Conservation (phyloP, 1,140 invertebrate genomes). For the Formica selysi region DNA sequence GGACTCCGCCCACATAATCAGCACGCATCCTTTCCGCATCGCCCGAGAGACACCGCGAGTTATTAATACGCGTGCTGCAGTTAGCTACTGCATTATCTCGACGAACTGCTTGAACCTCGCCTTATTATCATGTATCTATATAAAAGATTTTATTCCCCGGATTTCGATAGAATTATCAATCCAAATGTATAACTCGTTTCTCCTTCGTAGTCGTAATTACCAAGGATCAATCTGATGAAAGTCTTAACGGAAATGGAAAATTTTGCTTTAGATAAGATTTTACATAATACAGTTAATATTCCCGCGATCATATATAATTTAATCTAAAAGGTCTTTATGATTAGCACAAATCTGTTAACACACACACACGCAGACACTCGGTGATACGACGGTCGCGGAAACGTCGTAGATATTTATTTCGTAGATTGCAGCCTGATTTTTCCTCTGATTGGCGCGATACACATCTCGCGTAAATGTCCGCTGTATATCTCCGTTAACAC, state of each 20-base stretch:
- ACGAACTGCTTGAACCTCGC: neutral
- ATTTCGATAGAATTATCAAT: neutral
- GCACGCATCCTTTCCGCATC: neutral
- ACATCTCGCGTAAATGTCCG: conserved; percentile 39
- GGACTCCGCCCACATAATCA: conserved; percentile 8
- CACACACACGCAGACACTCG: neutral
- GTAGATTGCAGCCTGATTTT: neutral
- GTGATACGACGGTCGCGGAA: neutral
- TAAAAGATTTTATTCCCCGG: neutral
- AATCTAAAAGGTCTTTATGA: neutral
- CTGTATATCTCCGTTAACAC: conserved; percentile 32
- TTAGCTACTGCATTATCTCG: neutral
- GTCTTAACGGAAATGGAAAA: neutral
- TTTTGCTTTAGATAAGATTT: neutral
- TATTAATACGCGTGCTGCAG: neutral
- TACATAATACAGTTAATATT: neutral
- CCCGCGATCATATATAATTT: neutral
- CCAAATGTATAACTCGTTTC: neutral
- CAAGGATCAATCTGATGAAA: neutral
- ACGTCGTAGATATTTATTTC: neutral
- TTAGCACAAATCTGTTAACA: neutral
- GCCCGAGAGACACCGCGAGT: neutral
- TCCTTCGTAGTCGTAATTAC: neutral
- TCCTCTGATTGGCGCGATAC: neutral
- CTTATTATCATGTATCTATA: too few species aligned